Evolutionary conservation across 2,888 invertebrate genomes (phyloP).

Genomic region (Seladonia tumulorum): DNA sequence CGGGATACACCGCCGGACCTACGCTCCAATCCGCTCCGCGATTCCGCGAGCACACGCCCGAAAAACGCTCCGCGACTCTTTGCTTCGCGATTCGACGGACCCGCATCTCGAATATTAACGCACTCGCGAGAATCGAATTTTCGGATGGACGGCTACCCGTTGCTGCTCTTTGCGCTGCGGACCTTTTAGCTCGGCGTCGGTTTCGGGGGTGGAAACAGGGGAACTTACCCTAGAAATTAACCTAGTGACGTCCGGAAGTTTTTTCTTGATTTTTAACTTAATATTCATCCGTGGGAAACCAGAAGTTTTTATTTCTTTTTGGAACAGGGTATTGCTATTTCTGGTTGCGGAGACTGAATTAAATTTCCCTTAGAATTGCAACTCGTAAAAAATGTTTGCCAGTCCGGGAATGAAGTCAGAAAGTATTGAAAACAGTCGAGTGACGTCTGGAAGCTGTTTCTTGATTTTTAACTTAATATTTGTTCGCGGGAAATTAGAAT

Average conservation of each 20-base stretch:
- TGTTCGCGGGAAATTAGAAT: neutral
- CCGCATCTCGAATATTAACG: constrained; percentile 15
- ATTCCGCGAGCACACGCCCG: constrained; percentile 33
- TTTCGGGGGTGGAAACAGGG: neutral
- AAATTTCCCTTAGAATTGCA: neutral
- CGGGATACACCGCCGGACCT: constrained; percentile 7
- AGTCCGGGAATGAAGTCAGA: neutral
- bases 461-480: neutral
- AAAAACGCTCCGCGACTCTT: constrained; percentile 16
- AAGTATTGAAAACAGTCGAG: neutral
- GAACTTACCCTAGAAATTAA: neutral
- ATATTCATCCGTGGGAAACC: neutral
- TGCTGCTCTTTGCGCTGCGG: neutral
- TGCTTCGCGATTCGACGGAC: neutral
- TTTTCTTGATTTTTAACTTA: too few species aligned
- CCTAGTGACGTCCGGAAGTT: too few species aligned
- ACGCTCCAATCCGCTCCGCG: constrained; percentile 1
- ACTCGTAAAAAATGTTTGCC: neutral
- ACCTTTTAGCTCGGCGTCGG: neutral
- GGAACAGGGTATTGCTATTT: neutral
- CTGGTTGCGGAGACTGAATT: too few species aligned
- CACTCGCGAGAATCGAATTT: neutral
- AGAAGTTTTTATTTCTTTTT: too few species aligned
- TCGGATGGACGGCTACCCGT: neutral
- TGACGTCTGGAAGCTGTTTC: too few species aligned